Base-by-base conservation (phyloP, 2,797 vertebrate species). In the Clarias pachynema region DNA sequence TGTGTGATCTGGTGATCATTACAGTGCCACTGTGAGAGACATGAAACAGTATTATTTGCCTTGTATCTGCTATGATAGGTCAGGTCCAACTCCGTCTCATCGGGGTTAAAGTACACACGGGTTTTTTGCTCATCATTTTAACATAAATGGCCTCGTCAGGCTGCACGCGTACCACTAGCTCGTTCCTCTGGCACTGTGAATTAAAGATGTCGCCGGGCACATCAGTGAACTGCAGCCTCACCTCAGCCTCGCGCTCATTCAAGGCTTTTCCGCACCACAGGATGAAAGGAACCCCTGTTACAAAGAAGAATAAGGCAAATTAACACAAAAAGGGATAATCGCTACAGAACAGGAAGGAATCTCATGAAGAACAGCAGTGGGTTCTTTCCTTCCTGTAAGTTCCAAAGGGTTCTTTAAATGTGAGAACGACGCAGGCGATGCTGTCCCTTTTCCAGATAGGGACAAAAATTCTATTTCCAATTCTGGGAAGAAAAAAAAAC, bases 81-180 rank as follows among this genome's bases (percentile, higher is more conserved):
- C 89, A 98, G 96, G 93, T 98, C 97, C 75, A 98, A 95, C 93
- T 98, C 97, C 0, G 97, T 97, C 87, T 98, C 97, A 89, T 98
- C 97, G 0, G 97, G 97, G 91, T 95, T 94, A 87, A 98, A 97
- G 92, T 95, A 97, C 82, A 97, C 96, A 1, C 97, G 0, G 97
- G 97, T 84, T 97, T 98, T 93, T 98, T 98, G 95, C 96, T 98
- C 97, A 98, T 98, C 96, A 98, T 96, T 92, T 98, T 98, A 91
- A 97, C 96, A 49, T 98, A 98, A 59, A 98, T 95, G 0, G 97
- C 97, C 92, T 98, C 97, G 0, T 97, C 95, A 84, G 97, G 97
- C 93, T 98, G 97, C 72, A 98, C 97, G 0, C 97, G 96, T 73
- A 98, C 96, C 88, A 98, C 97, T 60, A 98, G 93, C 92, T 98